These are phyloP conservation scores for Lophotriccus pileatus DNA, from an alignment of 2,797 vertebrate genomes.

Conservation along the genomic window DNA sequence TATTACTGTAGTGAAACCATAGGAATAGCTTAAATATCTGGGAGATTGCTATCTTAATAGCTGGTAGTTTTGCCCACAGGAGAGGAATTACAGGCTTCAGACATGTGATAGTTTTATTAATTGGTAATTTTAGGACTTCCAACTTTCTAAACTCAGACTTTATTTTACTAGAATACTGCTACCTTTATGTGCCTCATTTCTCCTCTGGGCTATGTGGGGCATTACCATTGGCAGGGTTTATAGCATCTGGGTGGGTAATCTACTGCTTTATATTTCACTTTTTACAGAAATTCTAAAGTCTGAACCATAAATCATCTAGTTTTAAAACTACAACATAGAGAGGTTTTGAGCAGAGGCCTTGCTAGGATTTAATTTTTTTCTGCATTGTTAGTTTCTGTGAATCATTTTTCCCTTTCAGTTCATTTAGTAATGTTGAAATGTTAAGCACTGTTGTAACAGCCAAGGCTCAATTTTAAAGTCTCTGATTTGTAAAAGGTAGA, in stretches of 20 bases:
- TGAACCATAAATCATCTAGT: background rate
- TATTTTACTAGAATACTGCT: background rate
- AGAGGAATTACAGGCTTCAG: background rate
- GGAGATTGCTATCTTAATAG: background rate
- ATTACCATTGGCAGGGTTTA: conserved; percentile 1
- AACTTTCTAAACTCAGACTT: background rate
- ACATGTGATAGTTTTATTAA: conserved; percentile 6
- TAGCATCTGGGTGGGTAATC: background rate
- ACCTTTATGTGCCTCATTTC: conserved; percentile 20
- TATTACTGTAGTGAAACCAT: background rate
- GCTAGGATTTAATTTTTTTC: background rate
- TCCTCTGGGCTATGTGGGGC: background rate
- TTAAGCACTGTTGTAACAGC: conserved; percentile 1
- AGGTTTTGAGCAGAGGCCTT: background rate
- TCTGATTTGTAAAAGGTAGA: conserved; percentile 22
- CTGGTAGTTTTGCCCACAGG: background rate
- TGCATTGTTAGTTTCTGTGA: background rate
- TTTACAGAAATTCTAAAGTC: background rate
- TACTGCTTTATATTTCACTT: background rate
- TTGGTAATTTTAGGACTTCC: conserved; percentile 1
- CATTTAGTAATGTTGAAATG: background rate
- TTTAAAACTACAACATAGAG: background rate
- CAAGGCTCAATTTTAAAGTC: background rate
- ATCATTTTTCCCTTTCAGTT: conserved; percentile 8
- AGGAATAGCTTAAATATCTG: background rate